Evolutionary conservation across 2,113 vertebrate genomes (phyloP).

Genomic region (Tautogolabrus adspersus): DNA sequence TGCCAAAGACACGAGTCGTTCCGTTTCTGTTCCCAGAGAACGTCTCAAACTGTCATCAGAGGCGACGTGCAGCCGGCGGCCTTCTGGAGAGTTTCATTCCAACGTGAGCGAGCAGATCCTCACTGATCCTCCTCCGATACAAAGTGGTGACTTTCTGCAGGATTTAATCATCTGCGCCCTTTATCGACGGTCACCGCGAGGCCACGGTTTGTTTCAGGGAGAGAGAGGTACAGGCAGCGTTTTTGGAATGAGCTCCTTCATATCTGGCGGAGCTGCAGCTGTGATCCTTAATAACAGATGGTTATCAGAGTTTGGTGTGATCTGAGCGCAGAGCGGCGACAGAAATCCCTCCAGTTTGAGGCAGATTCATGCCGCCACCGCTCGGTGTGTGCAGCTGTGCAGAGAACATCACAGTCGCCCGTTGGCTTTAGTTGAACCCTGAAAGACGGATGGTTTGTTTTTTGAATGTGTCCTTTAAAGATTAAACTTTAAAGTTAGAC

Average conservation of each 20-base stretch:
- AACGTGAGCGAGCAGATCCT: neutral
- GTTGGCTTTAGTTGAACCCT: neutral
- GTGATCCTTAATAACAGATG: conserved; percentile 41
- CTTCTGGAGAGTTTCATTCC: neutral
- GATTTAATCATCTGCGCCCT: conserved; percentile 1
- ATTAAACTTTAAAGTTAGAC: neutral
- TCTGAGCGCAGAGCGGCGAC: conserved; percentile 6
- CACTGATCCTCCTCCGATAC: neutral
- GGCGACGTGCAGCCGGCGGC: neutral
- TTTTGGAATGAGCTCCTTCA: neutral
- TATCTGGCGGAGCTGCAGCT: conserved; percentile 37
- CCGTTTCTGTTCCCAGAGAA: neutral
- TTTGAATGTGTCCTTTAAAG: neutral
- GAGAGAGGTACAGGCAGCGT: neutral
- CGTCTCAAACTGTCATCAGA: neutral
- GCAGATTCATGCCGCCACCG: conserved; percentile 16
- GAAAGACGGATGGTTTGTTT: neutral
- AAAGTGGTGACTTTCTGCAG: neutral
- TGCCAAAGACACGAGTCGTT: conserved; percentile 16
- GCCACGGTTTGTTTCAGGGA: neutral
- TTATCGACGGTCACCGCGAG: neutral
- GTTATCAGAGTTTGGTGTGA: conserved; percentile 41
- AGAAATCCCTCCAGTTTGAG: conserved; percentile 17
- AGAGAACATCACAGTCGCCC: neutral
- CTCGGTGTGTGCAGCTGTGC: conserved; percentile 4